Evolutionary conservation across 2,797 vertebrate species (phyloP).

Genomic region (Amphiprion clarkii): DNA sequence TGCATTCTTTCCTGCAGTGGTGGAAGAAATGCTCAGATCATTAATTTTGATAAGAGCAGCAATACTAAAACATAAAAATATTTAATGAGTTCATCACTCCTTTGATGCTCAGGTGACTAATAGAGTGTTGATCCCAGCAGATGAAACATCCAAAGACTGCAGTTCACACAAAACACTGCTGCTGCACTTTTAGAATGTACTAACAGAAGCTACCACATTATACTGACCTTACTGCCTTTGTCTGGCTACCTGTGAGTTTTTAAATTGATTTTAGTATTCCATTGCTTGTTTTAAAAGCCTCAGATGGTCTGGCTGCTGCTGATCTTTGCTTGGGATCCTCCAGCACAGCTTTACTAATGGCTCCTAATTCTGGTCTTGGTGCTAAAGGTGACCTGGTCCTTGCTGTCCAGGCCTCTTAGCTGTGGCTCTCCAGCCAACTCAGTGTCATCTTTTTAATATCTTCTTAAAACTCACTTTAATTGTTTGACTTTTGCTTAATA

Average conservation of each 20-base stretch:
- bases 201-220: too few relatives aligned
- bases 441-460: too few relatives aligned
- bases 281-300: conserved; percentile 12
- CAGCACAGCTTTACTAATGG: not conserved
- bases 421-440: too few relatives aligned
- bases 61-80: not conserved
- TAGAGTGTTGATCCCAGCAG: too few relatives aligned
- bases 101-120: too few relatives aligned
- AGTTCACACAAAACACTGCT: not conserved
- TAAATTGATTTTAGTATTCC: conserved; percentile 4
- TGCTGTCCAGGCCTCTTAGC: too few relatives aligned
- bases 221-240: not conserved
- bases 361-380: not conserved
- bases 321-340: not conserved
- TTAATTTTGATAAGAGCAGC: not conserved
- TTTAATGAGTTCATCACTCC: too few relatives aligned
- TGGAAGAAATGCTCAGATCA: not conserved
- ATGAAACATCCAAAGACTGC: not conserved
- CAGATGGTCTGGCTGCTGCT: not conserved
- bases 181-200: not conserved
- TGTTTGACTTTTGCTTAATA: too few relatives aligned
- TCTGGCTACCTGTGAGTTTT: not conserved
- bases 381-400: too few relatives aligned
- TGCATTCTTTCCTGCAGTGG: not conserved
- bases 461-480: too few relatives aligned